These are phyloP conservation scores for Tachysurus vachellii DNA, from an alignment of 2,113 vertebrate genomes.

Conservation along the genomic window DNA sequence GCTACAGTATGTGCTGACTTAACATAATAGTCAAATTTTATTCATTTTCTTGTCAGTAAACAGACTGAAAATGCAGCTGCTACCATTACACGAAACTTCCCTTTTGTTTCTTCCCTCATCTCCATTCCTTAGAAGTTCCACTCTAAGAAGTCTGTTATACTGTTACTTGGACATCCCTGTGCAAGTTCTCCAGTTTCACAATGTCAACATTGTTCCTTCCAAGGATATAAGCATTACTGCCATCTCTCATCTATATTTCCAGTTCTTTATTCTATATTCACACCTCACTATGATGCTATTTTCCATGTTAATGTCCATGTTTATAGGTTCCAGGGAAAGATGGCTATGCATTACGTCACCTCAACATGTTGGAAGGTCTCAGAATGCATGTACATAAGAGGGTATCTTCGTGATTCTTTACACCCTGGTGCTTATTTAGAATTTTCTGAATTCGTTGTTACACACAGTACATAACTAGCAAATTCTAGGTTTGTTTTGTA, in stretches of 20 bases:
- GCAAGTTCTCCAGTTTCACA: no score
- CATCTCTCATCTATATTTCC: not conserved
- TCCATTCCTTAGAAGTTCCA: not conserved
- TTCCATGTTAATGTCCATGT: not conserved
- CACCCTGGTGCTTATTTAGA: not conserved
- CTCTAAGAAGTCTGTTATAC: not conserved
- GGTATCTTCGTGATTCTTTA: not conserved
- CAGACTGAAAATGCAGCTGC: no score
- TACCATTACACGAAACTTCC: no score
- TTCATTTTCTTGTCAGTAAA: no score
- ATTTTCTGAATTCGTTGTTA: not conserved
- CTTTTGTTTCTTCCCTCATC: no score
- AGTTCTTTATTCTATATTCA: not conserved
- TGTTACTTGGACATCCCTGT: no score
- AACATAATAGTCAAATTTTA: no score
- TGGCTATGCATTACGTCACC: not conserved
- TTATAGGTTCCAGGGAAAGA: not conserved
- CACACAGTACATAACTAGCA: not conserved
- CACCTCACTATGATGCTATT: not conserved
- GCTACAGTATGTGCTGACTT: no score
- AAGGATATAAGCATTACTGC: not conserved
- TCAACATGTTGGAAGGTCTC: not conserved
- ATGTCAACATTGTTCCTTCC: no score
- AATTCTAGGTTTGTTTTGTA: not conserved
- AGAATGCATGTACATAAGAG: not conserved